Percentiles rank a stretch among this genome's conserved stretches.
Evolutionary conservation across 2,888 invertebrate species (phyloP).

Genomic region (Heteromyza rotundicornis): DNA sequence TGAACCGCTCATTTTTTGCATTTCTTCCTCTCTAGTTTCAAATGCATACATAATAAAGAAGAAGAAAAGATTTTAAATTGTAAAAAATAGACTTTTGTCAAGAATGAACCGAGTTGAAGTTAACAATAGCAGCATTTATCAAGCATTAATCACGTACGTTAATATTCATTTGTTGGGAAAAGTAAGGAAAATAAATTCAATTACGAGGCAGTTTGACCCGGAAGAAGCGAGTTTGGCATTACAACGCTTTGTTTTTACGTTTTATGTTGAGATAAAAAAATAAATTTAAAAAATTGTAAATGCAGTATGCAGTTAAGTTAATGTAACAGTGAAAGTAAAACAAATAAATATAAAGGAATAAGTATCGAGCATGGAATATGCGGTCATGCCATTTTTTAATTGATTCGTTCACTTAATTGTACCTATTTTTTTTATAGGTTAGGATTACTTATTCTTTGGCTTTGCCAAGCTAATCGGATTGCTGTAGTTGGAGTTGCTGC

Average conservation of each 20-base stretch:
- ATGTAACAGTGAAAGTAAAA: conserved; percentile 24
- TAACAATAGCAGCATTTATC: too few species aligned
- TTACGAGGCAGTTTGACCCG: too few species aligned
- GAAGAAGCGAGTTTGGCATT: too few species aligned
- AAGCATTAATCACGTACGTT: background rate
- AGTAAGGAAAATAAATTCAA: too few species aligned
- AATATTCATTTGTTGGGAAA: too few species aligned
- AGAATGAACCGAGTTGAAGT: background rate
- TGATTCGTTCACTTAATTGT: background rate
- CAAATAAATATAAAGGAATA: conserved; percentile 26
- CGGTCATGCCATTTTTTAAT: background rate
- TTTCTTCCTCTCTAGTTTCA: too few species aligned
- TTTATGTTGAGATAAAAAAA: background rate
- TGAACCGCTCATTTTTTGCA: too few species aligned
- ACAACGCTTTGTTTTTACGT: background rate
- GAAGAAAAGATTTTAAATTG: background rate
- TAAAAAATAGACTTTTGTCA: background rate
- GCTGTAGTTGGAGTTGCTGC: conserved; percentile 23
- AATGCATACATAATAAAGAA: too few species aligned
- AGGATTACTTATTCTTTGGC: conserved; percentile 4
- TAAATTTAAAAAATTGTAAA: conserved; percentile 10
- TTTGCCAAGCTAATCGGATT: background rate
- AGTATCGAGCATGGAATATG: conserved; percentile 11
- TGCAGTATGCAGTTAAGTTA: conserved; percentile 24
- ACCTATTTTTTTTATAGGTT: conserved; percentile 12